phyloP scores from a whole-genome alignment of 2,888 invertebrate species.

The Acleris holmiana region DNA sequence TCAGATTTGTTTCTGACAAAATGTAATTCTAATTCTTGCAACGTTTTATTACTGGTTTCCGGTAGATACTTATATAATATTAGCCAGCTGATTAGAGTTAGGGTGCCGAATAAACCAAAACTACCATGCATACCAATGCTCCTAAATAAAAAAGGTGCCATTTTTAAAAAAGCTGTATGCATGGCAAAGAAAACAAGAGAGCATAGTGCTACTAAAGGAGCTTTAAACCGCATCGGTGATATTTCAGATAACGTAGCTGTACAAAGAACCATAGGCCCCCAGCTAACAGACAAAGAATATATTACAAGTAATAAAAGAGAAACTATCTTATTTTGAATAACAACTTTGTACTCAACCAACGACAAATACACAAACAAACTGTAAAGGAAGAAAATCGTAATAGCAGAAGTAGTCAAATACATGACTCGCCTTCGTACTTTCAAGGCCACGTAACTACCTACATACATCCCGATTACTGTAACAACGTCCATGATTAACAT shows the following conservation, averaged over 20 bases:
- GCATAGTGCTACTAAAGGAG: background rate
- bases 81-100: constrained; percentile 9
- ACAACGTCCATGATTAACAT: constrained; percentile 29
- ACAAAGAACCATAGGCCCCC: constrained; percentile 23
- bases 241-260: constrained; percentile 14
- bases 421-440: constrained; percentile 18
- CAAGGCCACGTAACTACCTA: constrained; percentile 20
- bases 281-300: constrained; percentile 27
- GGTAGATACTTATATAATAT: constrained; percentile 24
- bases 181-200: background rate
- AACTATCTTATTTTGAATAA: background rate
- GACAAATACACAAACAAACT: constrained; percentile 12
- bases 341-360: constrained; percentile 4
- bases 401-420: constrained; percentile 14
- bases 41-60: constrained; percentile 17
- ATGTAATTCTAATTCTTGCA: too few relatives aligned
- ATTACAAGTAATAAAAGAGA: constrained; percentile 13
- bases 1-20: background rate
- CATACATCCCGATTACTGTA: constrained; percentile 16
- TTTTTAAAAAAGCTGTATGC: constrained; percentile 1
- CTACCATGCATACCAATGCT: constrained; percentile 21
- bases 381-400: constrained; percentile 21
- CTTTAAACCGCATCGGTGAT: constrained; percentile 27
- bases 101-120: constrained; percentile 17
- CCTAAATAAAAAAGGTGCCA: constrained; percentile 16